Evolutionary conservation across 2,113 vertebrate species (phyloP), one percentile per base, ranked within the genome.

Genomic region (Nesogale talazaci): DNA sequence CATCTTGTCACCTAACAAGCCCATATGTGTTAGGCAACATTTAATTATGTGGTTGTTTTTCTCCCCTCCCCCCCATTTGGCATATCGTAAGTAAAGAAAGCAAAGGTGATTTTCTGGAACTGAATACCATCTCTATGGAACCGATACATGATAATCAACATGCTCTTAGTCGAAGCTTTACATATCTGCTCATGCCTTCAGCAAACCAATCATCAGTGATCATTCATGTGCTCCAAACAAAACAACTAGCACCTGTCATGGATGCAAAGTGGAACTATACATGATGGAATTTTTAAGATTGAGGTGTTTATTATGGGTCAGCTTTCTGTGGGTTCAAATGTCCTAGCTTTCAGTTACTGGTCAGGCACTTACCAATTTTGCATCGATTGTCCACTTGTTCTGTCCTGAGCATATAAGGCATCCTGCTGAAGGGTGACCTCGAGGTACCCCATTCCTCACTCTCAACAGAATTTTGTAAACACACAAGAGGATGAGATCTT

Each of bases 1-100:
- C 94, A 86, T 40, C 40, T 80, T 87, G 83, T 93, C 87, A 95
- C 75, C 75, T 91, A 82, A 92, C 40, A 83, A 70, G 52, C 77
- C 72, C 77, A 93, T 91, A 90, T 88, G 38, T 77, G 75, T 88
- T 88, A 14, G 77, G 38, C 34, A 52, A 81, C n/a, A 77, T 93
- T 89, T 83, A 85, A 89, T 85, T 38, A 80, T 8, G 6, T 42
- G 38, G 1, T 19, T 70, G 57, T 63, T 52, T 86, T 91, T 91
- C 78, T 81, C 23, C 85, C 72, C 23, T 25, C 74, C 23, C 85
- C 72, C 23, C 29, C 74, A 83, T 12, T 11, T 69, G 59, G 25
- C 42, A 57, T 84, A 11, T 63, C 20, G 72, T 77, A 46, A 10
- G 16, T 83, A 56, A 2, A 42, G 15, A 17, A 19, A 86, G 9